phyloP scores from a whole-genome alignment of 1,140 invertebrate species.

The Atopsyche davidsoni region DNA sequence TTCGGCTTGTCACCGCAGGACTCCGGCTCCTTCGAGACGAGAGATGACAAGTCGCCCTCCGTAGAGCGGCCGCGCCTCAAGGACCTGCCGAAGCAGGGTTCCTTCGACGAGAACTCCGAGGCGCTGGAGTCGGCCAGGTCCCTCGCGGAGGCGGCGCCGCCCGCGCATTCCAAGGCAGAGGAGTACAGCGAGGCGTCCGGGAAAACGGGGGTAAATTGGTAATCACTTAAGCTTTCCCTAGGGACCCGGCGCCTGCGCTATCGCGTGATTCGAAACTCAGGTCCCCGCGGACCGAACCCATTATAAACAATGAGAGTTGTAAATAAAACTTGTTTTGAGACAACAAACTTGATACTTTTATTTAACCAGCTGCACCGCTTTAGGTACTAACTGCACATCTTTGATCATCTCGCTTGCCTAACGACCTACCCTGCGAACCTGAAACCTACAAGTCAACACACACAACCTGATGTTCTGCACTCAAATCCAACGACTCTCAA shows the following conservation, averaged over 20 bases:
- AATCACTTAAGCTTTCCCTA: neutral
- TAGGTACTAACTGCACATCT: too few species aligned
- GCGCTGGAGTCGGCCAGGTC: neutral
- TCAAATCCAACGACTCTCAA: too few species aligned
- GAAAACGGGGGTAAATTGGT: slow-evolving; percentile 20
- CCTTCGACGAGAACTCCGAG: slow-evolving; percentile 36
- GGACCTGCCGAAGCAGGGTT: slow-evolving; percentile 37
- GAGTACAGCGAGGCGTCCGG: slow-evolving; percentile 12
- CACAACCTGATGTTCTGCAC: too few species aligned
- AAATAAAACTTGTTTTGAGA: slow-evolving; percentile 29
- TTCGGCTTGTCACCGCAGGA: slow-evolving; percentile 29
- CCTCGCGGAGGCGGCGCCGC: neutral
- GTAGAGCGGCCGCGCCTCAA: slow-evolving; percentile 33
- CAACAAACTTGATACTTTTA: slow-evolving; percentile 21
- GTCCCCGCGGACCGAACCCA: slow-evolving; percentile 8
- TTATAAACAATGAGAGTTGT: slow-evolving; percentile 6
- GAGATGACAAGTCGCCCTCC: slow-evolving; percentile 31
- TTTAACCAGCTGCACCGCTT: slow-evolving; percentile 13
- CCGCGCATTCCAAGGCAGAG: slow-evolving; percentile 2
- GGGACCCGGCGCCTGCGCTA: neutral
- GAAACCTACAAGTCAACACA: too few species aligned
- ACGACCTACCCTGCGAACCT: too few species aligned
- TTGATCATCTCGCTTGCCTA: too few species aligned
- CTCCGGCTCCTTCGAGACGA: slow-evolving; percentile 32
- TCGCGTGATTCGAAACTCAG: too few species aligned